Percentiles rank a stretch among this genome's conserved stretches.
Conservation (phyloP, 2,888 invertebrate genomes). For the Drosophila acutilabella region DNA sequence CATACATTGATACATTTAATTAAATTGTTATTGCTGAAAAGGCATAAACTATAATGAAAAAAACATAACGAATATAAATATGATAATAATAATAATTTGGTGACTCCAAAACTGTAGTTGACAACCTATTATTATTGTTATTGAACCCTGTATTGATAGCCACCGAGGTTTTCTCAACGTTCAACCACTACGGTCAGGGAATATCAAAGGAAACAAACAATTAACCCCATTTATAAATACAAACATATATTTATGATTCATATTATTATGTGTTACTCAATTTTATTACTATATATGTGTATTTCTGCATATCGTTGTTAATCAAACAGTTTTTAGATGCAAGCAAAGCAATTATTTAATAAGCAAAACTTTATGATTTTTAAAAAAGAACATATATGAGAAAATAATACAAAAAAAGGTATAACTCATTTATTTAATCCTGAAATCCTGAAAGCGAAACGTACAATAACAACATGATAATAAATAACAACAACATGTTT, state of each 20-base stretch:
- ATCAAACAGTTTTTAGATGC: constrained; percentile 40
- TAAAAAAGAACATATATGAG: constrained; percentile 8
- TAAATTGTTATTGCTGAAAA: constrained; percentile 56
- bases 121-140: constrained; percentile 38
- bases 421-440: constrained; percentile 44
- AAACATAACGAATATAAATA: not conserved
- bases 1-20: constrained; percentile 21
- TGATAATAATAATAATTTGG: constrained; percentile 25
- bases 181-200: constrained; percentile 7
- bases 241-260: constrained; percentile 46
- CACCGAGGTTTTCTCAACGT: constrained; percentile 23
- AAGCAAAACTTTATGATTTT: constrained; percentile 47
- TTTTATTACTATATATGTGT: constrained; percentile 38
- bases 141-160: constrained; percentile 12
- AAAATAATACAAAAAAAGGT: constrained; percentile 19
- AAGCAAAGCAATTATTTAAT: constrained; percentile 43
- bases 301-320: constrained; percentile 75
- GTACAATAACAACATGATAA: constrained; percentile 32
- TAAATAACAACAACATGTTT: constrained; percentile 49
- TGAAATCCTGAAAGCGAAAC: constrained; percentile 38
- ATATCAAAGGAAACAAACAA: constrained; percentile 20
- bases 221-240: constrained; percentile 37
- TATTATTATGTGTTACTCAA: constrained; percentile 63
- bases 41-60: constrained; percentile 34
- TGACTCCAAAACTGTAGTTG: constrained; percentile 35